Evolutionary conservation across 2,113 vertebrate species (phyloP), one percentile per base, ranked within the genome.

Genomic region (Dinomys branickii): DNA sequence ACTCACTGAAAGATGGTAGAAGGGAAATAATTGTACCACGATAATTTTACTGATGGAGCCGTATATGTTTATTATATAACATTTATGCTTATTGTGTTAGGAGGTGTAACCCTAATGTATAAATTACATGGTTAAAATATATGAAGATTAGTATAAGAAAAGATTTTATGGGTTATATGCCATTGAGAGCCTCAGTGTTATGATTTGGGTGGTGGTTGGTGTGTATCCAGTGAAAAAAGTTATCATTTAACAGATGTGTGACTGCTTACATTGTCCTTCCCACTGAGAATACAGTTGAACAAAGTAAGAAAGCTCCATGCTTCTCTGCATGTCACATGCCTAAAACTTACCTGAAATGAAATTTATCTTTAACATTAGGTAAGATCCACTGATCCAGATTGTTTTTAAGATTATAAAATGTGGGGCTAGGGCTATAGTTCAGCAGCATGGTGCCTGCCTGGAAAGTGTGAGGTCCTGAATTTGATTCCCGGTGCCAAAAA

Each of bases 371-470:
- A 35, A 56, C 30, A 93, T 44, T 54, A 38, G 50, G 59, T 83
- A 73, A 65, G 54, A 26, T 85, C 58, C 30, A 47, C 28, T 47
- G 82, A 8, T 63, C 38, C 47, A 28, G 28, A 63, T 41, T 59
- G 12, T 92, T 58, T 85, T 28, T 85, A 41, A 81, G 54, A 91
- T 33, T 84, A 35, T 69, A 83, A 90, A 85, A 90, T 90, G 88
- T 67, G 26, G 47, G 47, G 47, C 47, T 50, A 9, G 47, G 47
- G 47, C 5, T 50, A 50, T 50, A 50, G 47, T 50, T 50, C 47
- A 50, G 47, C 47, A 50, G 47, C 47, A 50, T 9, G 47, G 47
- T 9, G 47, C 47, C 47, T 50, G 47, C 47, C 47, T 50, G 47
- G 47, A 50, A 5, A 50, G 47, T 50, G 47, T 9, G 9, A 50